Percentiles rank a stretch among this genome's conserved stretches.
Conservation (phyloP, 2,113 vertebrate genomes). For the Rhagologus leucostigma region DNA sequence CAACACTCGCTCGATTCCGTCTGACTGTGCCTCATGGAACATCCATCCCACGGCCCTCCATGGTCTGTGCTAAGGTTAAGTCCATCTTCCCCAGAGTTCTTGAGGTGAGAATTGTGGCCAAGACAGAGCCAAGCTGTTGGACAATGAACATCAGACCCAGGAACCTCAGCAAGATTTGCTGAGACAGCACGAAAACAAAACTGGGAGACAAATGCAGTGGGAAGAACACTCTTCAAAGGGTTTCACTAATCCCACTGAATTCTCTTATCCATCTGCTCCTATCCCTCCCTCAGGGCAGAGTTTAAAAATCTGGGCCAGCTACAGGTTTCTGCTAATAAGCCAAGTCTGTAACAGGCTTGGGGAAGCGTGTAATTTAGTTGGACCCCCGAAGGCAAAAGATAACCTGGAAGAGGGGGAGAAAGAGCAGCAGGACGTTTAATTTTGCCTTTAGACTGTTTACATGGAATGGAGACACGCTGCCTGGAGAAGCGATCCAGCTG, state of each 20-base stretch:
- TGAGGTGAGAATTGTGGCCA: background rate
- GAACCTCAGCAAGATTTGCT: constrained; percentile 10
- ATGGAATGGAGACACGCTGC: background rate
- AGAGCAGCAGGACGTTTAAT: background rate
- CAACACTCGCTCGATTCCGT: rapidly evolving
- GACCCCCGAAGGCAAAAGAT: background rate
- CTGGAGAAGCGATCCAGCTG: background rate
- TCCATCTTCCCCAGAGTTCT: background rate
- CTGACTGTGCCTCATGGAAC: rapidly evolving
- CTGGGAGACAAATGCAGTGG: background rate
- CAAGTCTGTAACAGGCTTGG: constrained; percentile 26
- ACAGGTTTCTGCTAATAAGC: constrained; percentile 44
- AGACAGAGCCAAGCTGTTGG: background rate
- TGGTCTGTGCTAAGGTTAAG: background rate
- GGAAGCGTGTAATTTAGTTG: constrained; percentile 8
- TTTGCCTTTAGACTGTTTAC: background rate
- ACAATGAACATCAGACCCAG: background rate
- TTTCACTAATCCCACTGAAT: constrained; percentile 48
- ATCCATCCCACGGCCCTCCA: background rate
- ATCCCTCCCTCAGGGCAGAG: constrained; percentile 18
- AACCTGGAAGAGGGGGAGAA: background rate
- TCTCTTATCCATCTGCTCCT: constrained; percentile 41
- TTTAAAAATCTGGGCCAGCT: constrained; percentile 24
- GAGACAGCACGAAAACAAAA: background rate
- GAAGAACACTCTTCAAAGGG: constrained; percentile 43